Evolutionary conservation across 1,140 invertebrate species (phyloP), one percentile per base, ranked within the genome.

Genomic region (Hylaeus anthracinus): DNA sequence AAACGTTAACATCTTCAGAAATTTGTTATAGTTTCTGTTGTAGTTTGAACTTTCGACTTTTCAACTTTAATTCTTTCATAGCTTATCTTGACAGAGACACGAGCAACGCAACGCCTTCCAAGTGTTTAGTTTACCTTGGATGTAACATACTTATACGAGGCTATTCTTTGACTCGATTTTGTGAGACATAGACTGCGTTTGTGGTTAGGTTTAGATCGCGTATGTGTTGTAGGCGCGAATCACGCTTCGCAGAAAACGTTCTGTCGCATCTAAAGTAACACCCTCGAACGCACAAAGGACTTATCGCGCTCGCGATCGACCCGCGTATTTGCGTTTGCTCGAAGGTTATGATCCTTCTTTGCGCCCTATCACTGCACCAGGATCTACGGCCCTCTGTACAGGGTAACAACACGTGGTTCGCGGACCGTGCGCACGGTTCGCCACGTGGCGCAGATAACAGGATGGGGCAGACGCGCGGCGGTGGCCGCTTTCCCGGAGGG

Each of bases 361-460:
- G 73, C 84, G 66, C 84, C 72, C 78, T 90, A 90, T 90, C 89
- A 67, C 64, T 43, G 63, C 78, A 43, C 37, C 39, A 78, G 83
- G 86, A 92, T 92, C 91, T 91, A 84, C 83, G 86, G 75, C 56
- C 84, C 79, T 85, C 72, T 78, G 61, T 81, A 82, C 79, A 67
- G 81, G 65, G 70, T 86, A 81, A 83, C 81, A 90, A 90, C 90
- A 92, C 90, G 90, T 90, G 91, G 91, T 91, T 91, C 87, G 81
- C 85, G 83, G 73, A 82, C 79, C 78, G 81, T 70, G 71, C 82
- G 80, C 81, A 83, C 83, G 79, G 82, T 85, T 83, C 79, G 92
- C 91, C 92, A 93, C 92, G 92, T 93, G 92, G 91, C 90, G 81
- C 79, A 91, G 92, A 93, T 93, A 93, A 92, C 90, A 86, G 82